A percentile compares a stretch with the other conserved stretches of the same genome.
Evolutionary conservation across 1,140 invertebrate genomes (phyloP).

Genomic region (Saccostrea echinata): DNA sequence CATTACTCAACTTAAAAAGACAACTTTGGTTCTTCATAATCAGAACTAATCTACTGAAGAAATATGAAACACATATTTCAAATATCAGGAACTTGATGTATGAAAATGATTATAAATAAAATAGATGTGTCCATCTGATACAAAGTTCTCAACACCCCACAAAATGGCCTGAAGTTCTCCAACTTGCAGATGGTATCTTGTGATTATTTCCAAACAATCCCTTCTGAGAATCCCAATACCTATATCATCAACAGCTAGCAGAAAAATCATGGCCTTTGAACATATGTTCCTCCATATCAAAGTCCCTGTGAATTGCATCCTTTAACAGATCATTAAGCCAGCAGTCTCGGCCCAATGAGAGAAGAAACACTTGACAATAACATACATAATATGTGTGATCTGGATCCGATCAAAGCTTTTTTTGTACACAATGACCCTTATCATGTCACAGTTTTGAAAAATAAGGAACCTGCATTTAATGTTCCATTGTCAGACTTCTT

Average conservation of each 20-base stretch:
- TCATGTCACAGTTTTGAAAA: neutral
- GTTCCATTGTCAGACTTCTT: neutral
- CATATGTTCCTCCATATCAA: conserved; percentile 57
- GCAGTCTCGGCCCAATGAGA: neutral
- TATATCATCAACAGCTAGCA: conserved; percentile 49
- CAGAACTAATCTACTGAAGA: neutral
- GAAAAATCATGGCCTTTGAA: conserved; percentile 51
- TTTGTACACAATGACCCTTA: conserved; percentile 38
- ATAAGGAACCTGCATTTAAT: conserved; percentile 12
- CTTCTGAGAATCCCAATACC: conserved; percentile 41
- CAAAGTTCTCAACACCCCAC: conserved; percentile 45
- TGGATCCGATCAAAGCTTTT: conserved; percentile 29
- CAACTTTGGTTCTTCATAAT: neutral
- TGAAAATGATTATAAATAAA: neutral
- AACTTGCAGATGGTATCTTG: conserved; percentile 47
- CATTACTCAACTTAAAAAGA: neutral
- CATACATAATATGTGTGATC: conserved; percentile 25
- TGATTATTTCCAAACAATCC: conserved; percentile 40
- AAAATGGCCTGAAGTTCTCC: conserved; percentile 52
- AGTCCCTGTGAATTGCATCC: conserved; percentile 47
- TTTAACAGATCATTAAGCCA: conserved; percentile 33
- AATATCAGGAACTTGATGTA: neutral
- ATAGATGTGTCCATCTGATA: conserved; percentile 45
- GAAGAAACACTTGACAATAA: conserved; percentile 37
- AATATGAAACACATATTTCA: conserved; percentile 32